Evolutionary conservation across 2,888 invertebrate species (phyloP), one percentile per base, ranked within the genome.

Genomic region (Polymixis flavicincta): DNA sequence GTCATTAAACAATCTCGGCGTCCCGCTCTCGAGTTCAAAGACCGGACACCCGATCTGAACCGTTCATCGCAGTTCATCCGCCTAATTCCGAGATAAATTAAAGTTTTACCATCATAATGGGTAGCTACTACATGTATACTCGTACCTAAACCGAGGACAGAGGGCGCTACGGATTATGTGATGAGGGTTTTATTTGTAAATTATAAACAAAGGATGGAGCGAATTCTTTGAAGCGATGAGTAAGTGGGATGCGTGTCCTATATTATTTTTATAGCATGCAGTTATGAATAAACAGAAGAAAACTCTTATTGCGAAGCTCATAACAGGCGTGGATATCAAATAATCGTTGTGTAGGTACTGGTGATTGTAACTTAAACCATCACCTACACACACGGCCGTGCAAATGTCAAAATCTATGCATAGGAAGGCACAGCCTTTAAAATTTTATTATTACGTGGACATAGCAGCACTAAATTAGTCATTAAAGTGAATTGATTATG

Each of bases 11-110:
- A 90, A 91, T 89, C 88, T 88, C 79, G 82, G 89, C 92, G 89
- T 91, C 90, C 90, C 90, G 90, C 90, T 92, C 89, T 89, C 75
- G 91, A 89, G 95, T 95, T 95, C 95, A 95, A 94, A 95, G 94
- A 94, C 94, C 94, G 91, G 87, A 83, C 85, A 87, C 88, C 79
- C 76, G 77, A 84, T 86, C 84, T 87, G 85, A 89, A 90, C 91
- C 90, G 90, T 91, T 90, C 86, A 88, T 89, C 90, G 87, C 87
- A 87, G 91, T 91, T 92, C 91, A 90, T 88, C 89, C 88, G 88
- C 90, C 91, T 89, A 89, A 85, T 89, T 89, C 85, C 71, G 77
- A 79, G 69, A 73, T 75, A 86, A 85, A 84, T 85, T 66, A 78
- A 75, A 66, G 50, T 74, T 71, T 57, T 66, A 72, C 55, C 55